phyloP scores from a whole-genome alignment of 2,888 invertebrate genomes.

The Calameuta pallipes region DNA sequence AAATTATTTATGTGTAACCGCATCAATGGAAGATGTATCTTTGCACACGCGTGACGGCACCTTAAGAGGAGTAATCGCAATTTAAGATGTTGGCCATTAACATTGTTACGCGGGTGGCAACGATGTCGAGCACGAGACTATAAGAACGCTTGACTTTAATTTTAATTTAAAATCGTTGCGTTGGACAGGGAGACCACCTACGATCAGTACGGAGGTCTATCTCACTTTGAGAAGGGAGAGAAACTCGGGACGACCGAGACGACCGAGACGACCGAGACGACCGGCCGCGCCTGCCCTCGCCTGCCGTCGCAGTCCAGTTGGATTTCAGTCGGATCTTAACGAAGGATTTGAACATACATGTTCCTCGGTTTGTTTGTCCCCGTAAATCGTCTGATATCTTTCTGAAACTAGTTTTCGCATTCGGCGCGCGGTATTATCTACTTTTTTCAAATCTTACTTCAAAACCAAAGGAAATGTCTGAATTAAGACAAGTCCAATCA shows the following conservation, averaged over 20 bases:
- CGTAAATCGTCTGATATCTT: no score
- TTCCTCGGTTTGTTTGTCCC: no score
- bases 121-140: slow-evolving; percentile 48
- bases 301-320: neutral
- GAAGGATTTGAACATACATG: neutral
- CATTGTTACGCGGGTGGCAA: slow-evolving; percentile 57
- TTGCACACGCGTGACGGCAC: neutral
- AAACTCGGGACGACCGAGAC: slow-evolving; percentile 21
- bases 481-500: no score
- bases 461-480: no score
- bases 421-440: no score
- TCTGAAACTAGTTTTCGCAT: no score
- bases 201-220: slow-evolving; percentile 48
- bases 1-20: no score
- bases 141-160: slow-evolving; percentile 61
- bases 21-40: neutral
- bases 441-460: no score
- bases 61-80: slow-evolving; percentile 37
- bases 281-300: neutral
- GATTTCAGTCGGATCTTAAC: neutral
- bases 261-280: neutral
- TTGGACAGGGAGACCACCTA: slow-evolving; percentile 61
- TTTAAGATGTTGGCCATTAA: slow-evolving; percentile 57
- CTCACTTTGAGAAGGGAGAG: slow-evolving; percentile 38
- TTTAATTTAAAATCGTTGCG: slow-evolving; percentile 64